Evolutionary conservation across 2,797 vertebrate species (phyloP).

Genomic region (Emys orbicularis): DNA sequence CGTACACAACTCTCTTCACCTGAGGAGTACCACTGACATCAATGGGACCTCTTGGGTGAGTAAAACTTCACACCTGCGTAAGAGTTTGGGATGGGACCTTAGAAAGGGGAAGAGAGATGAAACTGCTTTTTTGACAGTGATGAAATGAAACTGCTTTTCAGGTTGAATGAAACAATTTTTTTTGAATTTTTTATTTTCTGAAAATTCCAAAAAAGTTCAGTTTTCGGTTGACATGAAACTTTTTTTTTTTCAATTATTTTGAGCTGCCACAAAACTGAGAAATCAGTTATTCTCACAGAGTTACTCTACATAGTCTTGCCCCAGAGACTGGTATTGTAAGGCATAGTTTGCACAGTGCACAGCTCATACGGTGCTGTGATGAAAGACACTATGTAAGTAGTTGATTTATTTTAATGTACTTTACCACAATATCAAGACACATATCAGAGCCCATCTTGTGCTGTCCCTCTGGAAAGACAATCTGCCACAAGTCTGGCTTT

Average conservation of each 20-base stretch:
- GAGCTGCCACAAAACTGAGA: neutral
- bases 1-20: neutral
- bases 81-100: neutral
- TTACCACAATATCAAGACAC: conserved; percentile 43
- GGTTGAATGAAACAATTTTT: neutral
- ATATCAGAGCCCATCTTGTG: conserved; percentile 67
- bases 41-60: neutral
- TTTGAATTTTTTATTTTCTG: neutral
- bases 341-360: conserved; percentile 1
- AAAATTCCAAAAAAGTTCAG: neutral
- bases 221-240: neutral
- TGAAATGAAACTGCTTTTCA: neutral
- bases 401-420: conserved; percentile 51
- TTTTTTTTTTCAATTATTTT: neutral
- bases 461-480: conserved; percentile 76
- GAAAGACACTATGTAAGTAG: conserved; percentile 27
- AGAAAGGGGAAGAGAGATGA: neutral
- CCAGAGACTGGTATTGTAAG: neutral
- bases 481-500: conserved; percentile 78
- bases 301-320: neutral
- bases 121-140: neutral
- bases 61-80: neutral
- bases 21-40: neutral
- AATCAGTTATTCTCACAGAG: neutral
- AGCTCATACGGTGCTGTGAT: neutral